Evolutionary conservation across 2,113 vertebrate genomes (phyloP), one percentile per base, ranked within the genome.

Genomic region (Blennius ocellaris): DNA sequence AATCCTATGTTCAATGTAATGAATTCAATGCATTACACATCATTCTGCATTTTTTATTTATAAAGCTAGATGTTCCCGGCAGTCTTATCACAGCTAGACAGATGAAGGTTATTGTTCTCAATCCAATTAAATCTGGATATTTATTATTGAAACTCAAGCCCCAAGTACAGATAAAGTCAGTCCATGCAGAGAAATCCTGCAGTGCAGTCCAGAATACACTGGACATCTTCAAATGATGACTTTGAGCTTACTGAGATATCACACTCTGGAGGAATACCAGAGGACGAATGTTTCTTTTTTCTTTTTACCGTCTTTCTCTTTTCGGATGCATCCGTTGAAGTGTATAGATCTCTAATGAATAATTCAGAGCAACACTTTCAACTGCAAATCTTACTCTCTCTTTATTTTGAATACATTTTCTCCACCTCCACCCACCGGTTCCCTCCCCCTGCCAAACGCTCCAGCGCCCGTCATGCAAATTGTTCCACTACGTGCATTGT

Each of bases 381-480:
- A 12, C 56, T 55, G 48, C 21, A 45, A 60, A 50, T 66, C 69
- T 65, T 7, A 56, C 8, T 17, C 50, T 69, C 44, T 64, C 36
- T 21, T 9, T 39, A n/a, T 37, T 57, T 63, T 64, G 16, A 47
- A n/a, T 30, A 30, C 4, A 12, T 14, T 79, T 48, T 55, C 47
- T 66, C 21, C 75, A 63, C 56, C 55, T 64, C 49, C 21, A 68
- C 82, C 36, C 30, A 61, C 73, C 30, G 43, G 15, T 77, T 2
- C 54, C 65, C 37, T 59, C 30, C 73, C 73, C 85, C 81, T 59
- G 81, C 38, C 70, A 88, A 87, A 68, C 71, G 54, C 69, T 63
- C 63, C 77, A 75, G 73, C 45, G 80, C 69, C 76, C 83, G 77
- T 62, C 81, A 91, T 91, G 90, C 90, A 91, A 92, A 94, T 93